A percentile compares a stretch with the other conserved stretches of the same genome.
Evolutionary conservation across 1,140 invertebrate species (phyloP).

Genomic region (Triops cancriformis): DNA sequence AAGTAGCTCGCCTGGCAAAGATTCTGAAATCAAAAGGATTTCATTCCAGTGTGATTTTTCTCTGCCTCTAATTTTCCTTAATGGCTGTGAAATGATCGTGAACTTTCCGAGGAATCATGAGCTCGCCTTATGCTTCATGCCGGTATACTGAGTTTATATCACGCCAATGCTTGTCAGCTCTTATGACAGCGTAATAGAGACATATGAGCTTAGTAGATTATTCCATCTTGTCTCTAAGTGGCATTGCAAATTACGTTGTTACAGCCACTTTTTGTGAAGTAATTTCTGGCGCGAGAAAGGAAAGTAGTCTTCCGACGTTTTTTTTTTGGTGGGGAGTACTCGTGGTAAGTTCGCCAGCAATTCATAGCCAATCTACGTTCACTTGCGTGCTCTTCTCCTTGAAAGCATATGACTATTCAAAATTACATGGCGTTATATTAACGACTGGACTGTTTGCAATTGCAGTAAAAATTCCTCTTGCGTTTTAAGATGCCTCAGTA

Average conservation of each 20-base stretch:
- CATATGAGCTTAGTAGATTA: background rate
- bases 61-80: no score
- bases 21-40: no score
- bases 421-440: no score
- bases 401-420: no score
- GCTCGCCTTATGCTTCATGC: background rate
- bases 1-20: no score
- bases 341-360: background rate
- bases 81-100: background rate
- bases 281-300: background rate
- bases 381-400: background rate
- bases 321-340: background rate
- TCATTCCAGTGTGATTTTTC: no score
- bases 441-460: no score
- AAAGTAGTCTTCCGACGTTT: background rate
- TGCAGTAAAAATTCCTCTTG: no score
- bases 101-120: background rate
- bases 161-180: background rate
- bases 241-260: background rate
- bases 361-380: background rate
- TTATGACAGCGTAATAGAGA: constrained; percentile 1
- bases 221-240: background rate
- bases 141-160: background rate
- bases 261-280: background rate
- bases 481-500: no score